Base-by-base conservation (phyloP, 2,113 vertebrate genomes). In the Chionodraco myersi region DNA sequence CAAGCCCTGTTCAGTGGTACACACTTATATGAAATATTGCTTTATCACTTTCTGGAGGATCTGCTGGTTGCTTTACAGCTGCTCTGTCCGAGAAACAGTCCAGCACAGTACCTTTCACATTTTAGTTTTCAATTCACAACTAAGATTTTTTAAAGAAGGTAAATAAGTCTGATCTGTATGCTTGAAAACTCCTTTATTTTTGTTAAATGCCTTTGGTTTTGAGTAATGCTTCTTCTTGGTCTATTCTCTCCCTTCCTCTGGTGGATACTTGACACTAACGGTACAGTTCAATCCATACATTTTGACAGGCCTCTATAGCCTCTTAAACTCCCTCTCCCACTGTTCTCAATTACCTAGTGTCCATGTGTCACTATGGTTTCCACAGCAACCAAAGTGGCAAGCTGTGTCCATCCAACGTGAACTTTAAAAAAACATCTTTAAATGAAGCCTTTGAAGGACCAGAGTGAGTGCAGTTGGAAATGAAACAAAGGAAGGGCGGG, bases 291-390 rank as follows among this genome's bases (percentile, higher is more conserved):
- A 75, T 87, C 75, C 73, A 83, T 86, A 79, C 83, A 78, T 84
- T 69, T 68, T 79, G 75, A 80, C 69, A 79, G 71, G 62, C 61
- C 63, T 84, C 53, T 68, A 48, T 5, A 82, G 77, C 75, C 83
- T 85, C 81, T 91, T 71, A 82, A 85, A 85, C 82, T 76, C 88
- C 82, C 86, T 84, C 91, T 89, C 83, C 68, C 73, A 59, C 77
- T 70, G 72, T 76, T 87, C 67, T 66, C 78, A 58, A 79, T 71
- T 82, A 68, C 75, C 83, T 82, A 41, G 36, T 41, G 74, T 85
- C 83, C 78, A 72, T 85, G 81, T 66, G 56, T 80, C 85, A 68
- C 88, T 91, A 90, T 90, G 94, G 93, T 95, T 93, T 86, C 93
- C 88, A 91, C 56, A 60, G 93, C 86, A 93, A 94, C 92, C 26